Conservation (phyloP, 2,113 vertebrate genomes). For the Ardeotis arabs region DNA sequence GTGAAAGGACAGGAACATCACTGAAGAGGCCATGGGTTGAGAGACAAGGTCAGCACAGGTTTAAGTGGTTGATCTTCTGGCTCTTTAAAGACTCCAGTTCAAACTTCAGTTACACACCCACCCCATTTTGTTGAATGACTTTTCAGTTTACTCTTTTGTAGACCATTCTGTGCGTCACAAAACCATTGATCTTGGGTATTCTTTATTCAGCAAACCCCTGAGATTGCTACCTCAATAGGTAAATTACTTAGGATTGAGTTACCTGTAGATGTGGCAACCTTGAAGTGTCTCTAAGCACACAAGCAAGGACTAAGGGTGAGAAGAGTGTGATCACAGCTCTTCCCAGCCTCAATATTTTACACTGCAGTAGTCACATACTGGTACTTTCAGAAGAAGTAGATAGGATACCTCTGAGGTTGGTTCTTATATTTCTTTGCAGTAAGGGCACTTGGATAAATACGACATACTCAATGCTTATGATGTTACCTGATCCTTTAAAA, state of each 20-base stretch:
- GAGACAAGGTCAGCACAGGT: background rate
- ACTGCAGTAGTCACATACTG: background rate
- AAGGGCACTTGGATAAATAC: background rate
- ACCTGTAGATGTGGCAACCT: background rate
- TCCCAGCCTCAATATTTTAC: background rate
- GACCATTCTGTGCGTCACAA: background rate
- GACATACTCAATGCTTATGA: too few species aligned
- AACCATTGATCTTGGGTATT: background rate
- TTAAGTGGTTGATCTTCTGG: background rate
- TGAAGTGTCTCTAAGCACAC: background rate
- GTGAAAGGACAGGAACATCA: background rate
- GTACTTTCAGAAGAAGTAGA: background rate
- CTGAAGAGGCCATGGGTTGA: background rate
- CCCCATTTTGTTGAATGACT: background rate
- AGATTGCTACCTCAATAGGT: background rate
- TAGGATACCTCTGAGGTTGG: background rate
- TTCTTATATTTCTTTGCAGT: background rate
- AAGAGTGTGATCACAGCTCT: background rate
- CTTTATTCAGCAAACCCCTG: background rate
- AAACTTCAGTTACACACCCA: background rate
- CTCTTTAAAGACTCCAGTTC: background rate
- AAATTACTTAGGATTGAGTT: background rate
- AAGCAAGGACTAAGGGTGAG: background rate
- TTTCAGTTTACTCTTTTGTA: background rate
- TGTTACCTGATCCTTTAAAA: background rate